Conservation (phyloP, 2,113 vertebrate genomes). For the Tetrao urogallus region DNA sequence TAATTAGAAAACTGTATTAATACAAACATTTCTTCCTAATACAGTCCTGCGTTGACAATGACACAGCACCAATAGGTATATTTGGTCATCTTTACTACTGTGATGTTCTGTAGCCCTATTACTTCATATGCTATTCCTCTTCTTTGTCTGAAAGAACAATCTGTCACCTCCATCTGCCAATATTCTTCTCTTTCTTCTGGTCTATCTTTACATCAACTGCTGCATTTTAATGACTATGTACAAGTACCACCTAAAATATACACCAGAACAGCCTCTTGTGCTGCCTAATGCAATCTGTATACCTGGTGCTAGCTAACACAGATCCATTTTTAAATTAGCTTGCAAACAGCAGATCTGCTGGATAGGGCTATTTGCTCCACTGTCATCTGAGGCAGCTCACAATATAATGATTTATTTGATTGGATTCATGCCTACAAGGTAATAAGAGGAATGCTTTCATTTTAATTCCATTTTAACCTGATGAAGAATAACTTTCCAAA, state of each 20-base stretch:
- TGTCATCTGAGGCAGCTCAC: background rate
- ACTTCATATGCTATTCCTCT: background rate
- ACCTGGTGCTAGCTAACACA: background rate
- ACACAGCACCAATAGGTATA: rapidly evolving
- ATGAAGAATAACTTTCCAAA: background rate
- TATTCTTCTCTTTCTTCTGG: background rate
- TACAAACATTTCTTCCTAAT: too few species aligned
- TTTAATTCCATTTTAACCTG: background rate
- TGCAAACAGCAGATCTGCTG: background rate
- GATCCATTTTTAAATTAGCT: background rate
- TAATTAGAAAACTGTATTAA: background rate
- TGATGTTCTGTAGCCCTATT: background rate
- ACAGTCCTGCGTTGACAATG: background rate
- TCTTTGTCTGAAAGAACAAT: background rate
- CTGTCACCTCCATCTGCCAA: constrained; percentile 25
- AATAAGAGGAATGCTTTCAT: background rate
- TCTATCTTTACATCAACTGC: background rate
- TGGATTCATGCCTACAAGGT: background rate
- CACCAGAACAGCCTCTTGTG: background rate
- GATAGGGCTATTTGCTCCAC: background rate
- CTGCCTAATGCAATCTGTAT: background rate
- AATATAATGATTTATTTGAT: background rate
- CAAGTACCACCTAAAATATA: background rate
- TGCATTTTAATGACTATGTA: background rate
- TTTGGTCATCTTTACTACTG: background rate